Percentiles rank a stretch among this genome's conserved stretches.
Conservation (phyloP, 2,888 invertebrate genomes). For the Escarpia spicata region DNA sequence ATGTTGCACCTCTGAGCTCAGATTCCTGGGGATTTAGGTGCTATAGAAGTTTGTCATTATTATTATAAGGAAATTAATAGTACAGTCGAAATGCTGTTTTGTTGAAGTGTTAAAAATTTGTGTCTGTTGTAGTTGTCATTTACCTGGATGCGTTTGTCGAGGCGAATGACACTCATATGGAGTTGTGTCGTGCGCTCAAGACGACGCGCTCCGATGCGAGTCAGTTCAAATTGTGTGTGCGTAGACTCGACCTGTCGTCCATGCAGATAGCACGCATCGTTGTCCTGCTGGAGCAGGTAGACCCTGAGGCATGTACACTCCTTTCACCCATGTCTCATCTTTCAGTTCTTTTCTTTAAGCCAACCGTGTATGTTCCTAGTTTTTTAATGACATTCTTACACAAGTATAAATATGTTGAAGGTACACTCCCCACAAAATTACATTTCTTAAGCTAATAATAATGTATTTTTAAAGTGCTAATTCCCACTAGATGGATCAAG, state of each 20-base stretch:
- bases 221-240: conserved; percentile 51
- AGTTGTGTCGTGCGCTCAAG: conserved; percentile 59
- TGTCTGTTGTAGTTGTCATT: conserved; percentile 49
- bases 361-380: too few species aligned
- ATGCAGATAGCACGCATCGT: conserved; percentile 54
- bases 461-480: too few species aligned
- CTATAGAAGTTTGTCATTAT: too few species aligned
- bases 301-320: conserved; percentile 47
- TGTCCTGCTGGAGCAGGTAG: conserved; percentile 55
- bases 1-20: too few species aligned
- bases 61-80: too few species aligned
- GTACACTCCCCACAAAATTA: too few species aligned
- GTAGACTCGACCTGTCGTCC: conserved; percentile 55
- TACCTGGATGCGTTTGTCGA: conserved; percentile 59
- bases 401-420: too few species aligned
- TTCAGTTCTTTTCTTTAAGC: not conserved
- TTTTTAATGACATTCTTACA: too few species aligned
- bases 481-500: too few species aligned
- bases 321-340: not conserved
- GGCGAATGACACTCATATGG: conserved; percentile 54
- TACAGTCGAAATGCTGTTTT: too few species aligned
- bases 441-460: too few species aligned
- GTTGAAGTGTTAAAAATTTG: not conserved
- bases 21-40: too few species aligned
- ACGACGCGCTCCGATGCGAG: conserved; percentile 53